Evolutionary conservation across 1,140 invertebrate species (phyloP).

Genomic region (Pectinophora gossypiella): DNA sequence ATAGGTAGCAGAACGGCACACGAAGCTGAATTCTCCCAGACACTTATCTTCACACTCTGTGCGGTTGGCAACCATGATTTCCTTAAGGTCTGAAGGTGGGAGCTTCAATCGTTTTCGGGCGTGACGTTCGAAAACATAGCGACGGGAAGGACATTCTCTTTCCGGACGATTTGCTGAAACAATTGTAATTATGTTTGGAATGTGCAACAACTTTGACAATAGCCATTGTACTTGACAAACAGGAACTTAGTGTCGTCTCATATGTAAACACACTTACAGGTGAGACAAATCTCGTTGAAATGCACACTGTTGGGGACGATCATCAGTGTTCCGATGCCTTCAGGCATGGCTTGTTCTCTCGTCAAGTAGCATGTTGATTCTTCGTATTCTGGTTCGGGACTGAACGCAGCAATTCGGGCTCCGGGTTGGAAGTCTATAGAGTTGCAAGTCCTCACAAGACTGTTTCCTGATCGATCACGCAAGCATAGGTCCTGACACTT

Average conservation of each 20-base stretch:
- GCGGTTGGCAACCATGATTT: conserved; percentile 86
- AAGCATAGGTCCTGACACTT: conserved; percentile 91
- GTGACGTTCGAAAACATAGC: conserved; percentile 92
- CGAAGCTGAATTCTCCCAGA: conserved; percentile 90
- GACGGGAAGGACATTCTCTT: conserved; percentile 89
- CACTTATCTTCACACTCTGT: conserved; percentile 94
- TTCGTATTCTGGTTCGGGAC: conserved; percentile 89
- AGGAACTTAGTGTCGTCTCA: conserved; percentile 1
- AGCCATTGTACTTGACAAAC: conserved; percentile 2
- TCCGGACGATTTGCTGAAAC: conserved; percentile 87
- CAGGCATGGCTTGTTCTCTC: conserved; percentile 86
- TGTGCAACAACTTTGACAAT: conserved; percentile 8
- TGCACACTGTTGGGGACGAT: conserved; percentile 90
- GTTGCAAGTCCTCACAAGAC: conserved; percentile 86
- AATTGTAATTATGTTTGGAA: conserved; percentile 10
- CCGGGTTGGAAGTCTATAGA: conserved; percentile 95
- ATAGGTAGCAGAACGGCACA: conserved; percentile 90
- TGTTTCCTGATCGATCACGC: conserved; percentile 87
- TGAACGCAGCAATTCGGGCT: conserved; percentile 86
- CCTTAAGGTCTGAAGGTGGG: conserved; percentile 85
- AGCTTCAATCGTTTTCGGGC: conserved; percentile 88
- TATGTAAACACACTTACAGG: conserved; percentile 81
- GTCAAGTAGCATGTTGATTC: conserved; percentile 93
- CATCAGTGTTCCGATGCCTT: conserved; percentile 90
- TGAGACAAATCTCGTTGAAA: conserved; percentile 92